Evolutionary conservation across 2,797 vertebrate species (phyloP).

Genomic region (Acridotheres tristis): DNA sequence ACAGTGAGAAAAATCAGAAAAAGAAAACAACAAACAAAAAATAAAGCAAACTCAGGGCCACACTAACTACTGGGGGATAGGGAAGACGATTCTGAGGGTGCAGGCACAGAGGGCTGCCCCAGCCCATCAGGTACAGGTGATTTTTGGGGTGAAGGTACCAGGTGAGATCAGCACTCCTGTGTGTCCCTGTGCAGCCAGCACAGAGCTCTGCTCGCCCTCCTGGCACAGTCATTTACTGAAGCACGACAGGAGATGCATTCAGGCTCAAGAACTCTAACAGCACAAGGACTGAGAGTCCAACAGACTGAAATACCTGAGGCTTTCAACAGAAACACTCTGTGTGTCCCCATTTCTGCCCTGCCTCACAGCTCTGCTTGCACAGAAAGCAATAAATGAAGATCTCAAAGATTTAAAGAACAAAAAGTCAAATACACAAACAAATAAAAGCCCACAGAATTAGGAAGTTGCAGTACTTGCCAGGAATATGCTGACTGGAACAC

Average conservation of each 20-base stretch:
- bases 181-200: no score
- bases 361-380: not conserved
- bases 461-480: not conserved
- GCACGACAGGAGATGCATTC: not conserved
- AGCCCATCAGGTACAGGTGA: no score
- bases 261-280: not conserved
- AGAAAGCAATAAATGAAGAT: not conserved
- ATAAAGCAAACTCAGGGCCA: not conserved
- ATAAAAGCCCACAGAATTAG: rapidly evolving
- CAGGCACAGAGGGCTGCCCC: no score
- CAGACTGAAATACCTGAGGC: not conserved
- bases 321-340: not conserved
- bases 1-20: not conserved
- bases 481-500: not conserved
- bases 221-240: no score
- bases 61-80: not conserved
- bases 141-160: no score
- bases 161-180: not conserved
- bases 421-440: not conserved
- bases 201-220: no score
- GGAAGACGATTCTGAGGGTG: no score
- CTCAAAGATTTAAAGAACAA: not conserved
- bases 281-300: not conserved
- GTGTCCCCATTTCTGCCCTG: not conserved
- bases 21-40: not conserved